These are phyloP conservation scores for Prunella fulvescens DNA, from an alignment of 2,113 vertebrate genomes.

Conservation along the genomic window DNA sequence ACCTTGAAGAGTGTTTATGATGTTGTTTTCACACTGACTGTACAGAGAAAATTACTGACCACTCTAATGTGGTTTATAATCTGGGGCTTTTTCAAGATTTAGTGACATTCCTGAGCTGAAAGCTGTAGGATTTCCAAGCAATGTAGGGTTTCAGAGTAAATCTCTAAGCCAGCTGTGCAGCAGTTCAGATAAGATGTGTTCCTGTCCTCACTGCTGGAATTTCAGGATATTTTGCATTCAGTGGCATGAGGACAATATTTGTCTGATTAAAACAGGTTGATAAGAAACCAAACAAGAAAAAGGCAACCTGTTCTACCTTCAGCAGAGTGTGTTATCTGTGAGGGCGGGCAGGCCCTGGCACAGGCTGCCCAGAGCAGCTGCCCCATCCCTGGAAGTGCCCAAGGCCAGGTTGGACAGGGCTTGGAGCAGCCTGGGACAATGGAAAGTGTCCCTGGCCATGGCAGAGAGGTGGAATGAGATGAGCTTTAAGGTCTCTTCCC, in stretches of 20 bases:
- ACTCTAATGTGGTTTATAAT: background rate
- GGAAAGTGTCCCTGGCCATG: background rate
- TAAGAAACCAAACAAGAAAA: background rate
- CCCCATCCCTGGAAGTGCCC: background rate
- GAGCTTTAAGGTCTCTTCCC: background rate
- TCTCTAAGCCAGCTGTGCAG: background rate
- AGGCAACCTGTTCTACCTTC: background rate
- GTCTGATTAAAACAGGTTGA: background rate
- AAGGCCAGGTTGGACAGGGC: background rate
- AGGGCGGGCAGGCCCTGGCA: background rate
- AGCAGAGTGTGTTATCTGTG: background rate
- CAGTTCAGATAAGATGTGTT: background rate
- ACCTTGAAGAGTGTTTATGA: accelerated
- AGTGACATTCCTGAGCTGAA: background rate
- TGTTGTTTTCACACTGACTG: background rate
- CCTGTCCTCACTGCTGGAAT: background rate
- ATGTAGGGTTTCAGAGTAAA: background rate
- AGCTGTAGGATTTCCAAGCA: background rate
- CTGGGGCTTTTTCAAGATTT: background rate
- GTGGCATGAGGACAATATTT: background rate
- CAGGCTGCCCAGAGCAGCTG: background rate
- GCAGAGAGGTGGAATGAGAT: background rate
- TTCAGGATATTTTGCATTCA: background rate
- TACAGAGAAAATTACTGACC: background rate
- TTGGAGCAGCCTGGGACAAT: background rate